These are phyloP conservation scores for Seira musarum DNA, from an alignment of 2,888 invertebrate genomes.

Conservation along the genomic window DNA sequence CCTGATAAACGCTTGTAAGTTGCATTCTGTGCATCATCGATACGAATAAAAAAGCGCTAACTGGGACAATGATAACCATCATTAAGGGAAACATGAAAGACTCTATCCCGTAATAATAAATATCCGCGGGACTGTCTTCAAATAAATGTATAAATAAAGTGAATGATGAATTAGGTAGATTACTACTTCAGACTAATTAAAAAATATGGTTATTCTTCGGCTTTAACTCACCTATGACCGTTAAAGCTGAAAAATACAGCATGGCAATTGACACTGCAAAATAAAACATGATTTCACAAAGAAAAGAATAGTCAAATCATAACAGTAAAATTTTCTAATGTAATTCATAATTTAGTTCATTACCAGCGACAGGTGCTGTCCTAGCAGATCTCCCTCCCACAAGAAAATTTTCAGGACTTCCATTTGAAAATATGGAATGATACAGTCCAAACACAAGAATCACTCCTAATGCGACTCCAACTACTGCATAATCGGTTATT, in stretches of 20 bases:
- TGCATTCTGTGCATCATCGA: slow-evolving; percentile 63
- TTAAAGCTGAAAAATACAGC: slow-evolving; percentile 46
- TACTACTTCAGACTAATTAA: too few species aligned
- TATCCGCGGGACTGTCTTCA: slow-evolving; percentile 63
- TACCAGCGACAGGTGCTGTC: slow-evolving; percentile 46
- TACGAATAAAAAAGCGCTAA: slow-evolving; percentile 62
- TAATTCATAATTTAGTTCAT: not conserved
- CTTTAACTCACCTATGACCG: slow-evolving; percentile 52
- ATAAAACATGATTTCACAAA: not conserved
- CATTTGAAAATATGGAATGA: slow-evolving; percentile 33
- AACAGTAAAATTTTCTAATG: not conserved
- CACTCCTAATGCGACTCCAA: slow-evolving; percentile 48
- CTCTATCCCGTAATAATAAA: slow-evolving; percentile 63
- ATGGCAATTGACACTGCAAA: slow-evolving; percentile 42
- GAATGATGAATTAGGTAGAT: not conserved
- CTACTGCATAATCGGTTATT: slow-evolving; percentile 43
- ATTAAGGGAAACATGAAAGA: slow-evolving; percentile 60
- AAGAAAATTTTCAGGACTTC: slow-evolving; percentile 34
- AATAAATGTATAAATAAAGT: not conserved
- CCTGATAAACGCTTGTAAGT: slow-evolving; percentile 64
- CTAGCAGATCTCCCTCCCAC: slow-evolving; percentile 38
- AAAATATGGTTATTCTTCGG: too few species aligned
- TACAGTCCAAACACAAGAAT: slow-evolving; percentile 51
- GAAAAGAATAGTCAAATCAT: not conserved
- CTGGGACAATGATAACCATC: slow-evolving; percentile 54